Conservation (phyloP, 2,888 invertebrate species). For the Netelia inedita region DNA sequence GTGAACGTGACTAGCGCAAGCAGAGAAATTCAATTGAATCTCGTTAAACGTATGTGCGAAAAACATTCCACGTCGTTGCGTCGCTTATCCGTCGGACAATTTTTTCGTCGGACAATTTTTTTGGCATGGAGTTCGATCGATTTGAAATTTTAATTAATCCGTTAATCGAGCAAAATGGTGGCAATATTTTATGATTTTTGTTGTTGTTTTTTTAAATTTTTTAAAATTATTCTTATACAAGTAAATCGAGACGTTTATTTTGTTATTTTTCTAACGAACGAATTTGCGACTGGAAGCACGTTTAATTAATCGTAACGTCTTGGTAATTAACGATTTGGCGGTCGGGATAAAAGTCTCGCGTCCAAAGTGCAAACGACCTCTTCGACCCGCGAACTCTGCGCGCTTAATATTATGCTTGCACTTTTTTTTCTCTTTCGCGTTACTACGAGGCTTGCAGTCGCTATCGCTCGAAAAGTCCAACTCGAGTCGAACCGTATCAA, state of each 20-base stretch:
- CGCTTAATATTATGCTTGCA: slow-evolving; percentile 27
- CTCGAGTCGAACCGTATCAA: background rate
- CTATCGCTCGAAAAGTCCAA: background rate
- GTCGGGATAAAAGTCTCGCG: slow-evolving; percentile 53
- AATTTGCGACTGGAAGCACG: too few species aligned
- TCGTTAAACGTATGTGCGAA: background rate
- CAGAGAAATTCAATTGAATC: slow-evolving; percentile 8
- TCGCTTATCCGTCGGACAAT: background rate
- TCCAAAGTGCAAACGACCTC: slow-evolving; percentile 59
- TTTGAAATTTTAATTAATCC: background rate
- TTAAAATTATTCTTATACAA: background rate
- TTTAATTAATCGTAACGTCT: slow-evolving; percentile 5
- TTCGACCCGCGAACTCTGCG: slow-evolving; percentile 60
- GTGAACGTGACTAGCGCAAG: background rate
- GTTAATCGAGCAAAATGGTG: background rate
- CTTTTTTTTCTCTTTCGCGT: slow-evolving; percentile 15
- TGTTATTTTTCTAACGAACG: too few species aligned
- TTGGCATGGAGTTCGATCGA: background rate
- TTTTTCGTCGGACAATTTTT: background rate
- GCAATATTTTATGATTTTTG: background rate
- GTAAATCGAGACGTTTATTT: background rate
- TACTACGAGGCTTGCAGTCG: slow-evolving; percentile 16
- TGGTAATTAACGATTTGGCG: slow-evolving; percentile 55
- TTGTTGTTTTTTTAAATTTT: too few species aligned
- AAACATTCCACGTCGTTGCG: background rate